Percentiles rank a stretch among this genome's conserved stretches.
phyloP scores from a whole-genome alignment of 1,140 invertebrate species.

The Drosophila sechellia region DNA sequence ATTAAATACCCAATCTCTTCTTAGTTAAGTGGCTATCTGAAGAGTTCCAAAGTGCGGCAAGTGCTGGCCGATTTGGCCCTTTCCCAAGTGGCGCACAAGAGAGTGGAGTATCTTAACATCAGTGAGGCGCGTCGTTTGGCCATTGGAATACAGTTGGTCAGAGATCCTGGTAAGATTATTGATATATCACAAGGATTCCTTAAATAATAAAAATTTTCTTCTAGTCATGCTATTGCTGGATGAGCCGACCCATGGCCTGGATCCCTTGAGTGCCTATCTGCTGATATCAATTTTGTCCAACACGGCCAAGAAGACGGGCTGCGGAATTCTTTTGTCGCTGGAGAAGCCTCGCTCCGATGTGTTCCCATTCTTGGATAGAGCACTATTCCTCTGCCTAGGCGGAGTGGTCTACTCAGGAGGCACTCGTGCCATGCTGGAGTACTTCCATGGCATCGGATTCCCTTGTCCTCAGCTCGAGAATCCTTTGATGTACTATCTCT shows the following conservation, averaged over 20 bases:
- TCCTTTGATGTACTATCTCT: constrained; percentile 97
- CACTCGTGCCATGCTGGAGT: constrained; percentile 94
- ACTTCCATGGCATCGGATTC: constrained; percentile 95
- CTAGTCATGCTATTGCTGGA: constrained; percentile 93
- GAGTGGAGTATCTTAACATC: constrained; percentile 91
- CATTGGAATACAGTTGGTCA: constrained; percentile 94
- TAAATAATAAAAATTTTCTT: not conserved
- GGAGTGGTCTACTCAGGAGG: constrained; percentile 96
- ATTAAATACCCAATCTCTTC: constrained; percentile 27
- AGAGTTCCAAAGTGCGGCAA: constrained; percentile 91
- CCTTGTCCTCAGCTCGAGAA: constrained; percentile 96
- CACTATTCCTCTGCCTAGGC: constrained; percentile 93
- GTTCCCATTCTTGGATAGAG: constrained; percentile 93
- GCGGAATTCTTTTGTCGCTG: constrained; percentile 95
- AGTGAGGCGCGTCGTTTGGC: constrained; percentile 94
- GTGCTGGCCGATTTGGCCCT: constrained; percentile 95
- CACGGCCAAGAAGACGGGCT: constrained; percentile 95
- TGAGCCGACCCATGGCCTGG: constrained; percentile 95
- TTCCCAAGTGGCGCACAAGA: constrained; percentile 92
- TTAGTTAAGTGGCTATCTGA: constrained; percentile 89
- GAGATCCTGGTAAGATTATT: constrained; percentile 88
- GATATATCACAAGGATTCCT: constrained; percentile 51
- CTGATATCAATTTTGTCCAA: constrained; percentile 96
- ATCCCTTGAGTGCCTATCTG: constrained; percentile 96
- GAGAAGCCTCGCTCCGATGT: constrained; percentile 97